Base-by-base conservation (phyloP, 2,113 vertebrate species). In the Mirza zaza region DNA sequence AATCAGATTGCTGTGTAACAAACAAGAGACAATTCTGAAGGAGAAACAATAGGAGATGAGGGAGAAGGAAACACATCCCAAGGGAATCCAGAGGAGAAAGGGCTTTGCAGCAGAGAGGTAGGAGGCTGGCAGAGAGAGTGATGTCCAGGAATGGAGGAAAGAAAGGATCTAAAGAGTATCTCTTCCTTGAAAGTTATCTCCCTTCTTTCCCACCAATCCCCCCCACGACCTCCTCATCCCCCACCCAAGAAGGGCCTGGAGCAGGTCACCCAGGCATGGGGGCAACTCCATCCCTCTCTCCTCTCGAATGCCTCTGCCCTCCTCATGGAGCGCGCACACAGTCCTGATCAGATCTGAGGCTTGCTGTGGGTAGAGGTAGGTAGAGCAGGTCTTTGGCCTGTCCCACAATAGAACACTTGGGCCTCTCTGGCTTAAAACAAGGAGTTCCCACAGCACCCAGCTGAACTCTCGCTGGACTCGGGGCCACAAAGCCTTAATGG, bases 1-100 rank as follows among this genome's bases (percentile, higher is more conserved):
- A 83, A 87, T 45, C 6, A 70, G 48, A 59, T 25, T 75, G 52
- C 63, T 52, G n/a, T 67, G 11, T 81, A 57, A 67, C 29, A 85
- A 96, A 95, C 21, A 36, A 65, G 55, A 90, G 67, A n/a, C 84
- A 84, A 27, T 39, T 70, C 59, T 84, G 57, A 87, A 90, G 90
- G 61, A 96, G 94, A 86, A 61, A 45, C 90, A 93, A 55, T 2
- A 39, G 79, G 45, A 94, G 52, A 52, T 50, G 32, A 79, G 80
- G 39, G 45, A 91, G 18, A 48, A 83, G 80, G 29, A 63, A 90
- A n/a, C n/a, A n/a, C n/a, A n/a, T n/a, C n/a, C 70, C 17, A 18
- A 27, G 32, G 34, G 55, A 82, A 36, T 29, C 14, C 5, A 32
- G 42, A 50, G 39, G 67, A 87, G 17, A 81, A 67, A 32, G 63